phyloP scores from a whole-genome alignment of 2,888 invertebrate species.

The Rhagium mordax region DNA sequence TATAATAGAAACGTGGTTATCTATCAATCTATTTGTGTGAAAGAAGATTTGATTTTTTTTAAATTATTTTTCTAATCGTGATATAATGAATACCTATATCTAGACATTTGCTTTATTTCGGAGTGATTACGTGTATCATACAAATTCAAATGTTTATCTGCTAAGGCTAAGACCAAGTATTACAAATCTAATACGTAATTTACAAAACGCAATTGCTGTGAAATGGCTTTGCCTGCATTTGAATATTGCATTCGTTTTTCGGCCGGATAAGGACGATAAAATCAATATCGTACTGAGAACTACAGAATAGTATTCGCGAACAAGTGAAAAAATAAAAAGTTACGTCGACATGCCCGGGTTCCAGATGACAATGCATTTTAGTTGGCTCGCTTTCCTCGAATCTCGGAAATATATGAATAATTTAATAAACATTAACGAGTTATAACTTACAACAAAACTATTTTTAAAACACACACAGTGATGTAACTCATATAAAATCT shows the following conservation, averaged over 20 bases:
- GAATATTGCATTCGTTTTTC: neutral
- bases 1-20: no score
- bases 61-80: no score
- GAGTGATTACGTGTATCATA: no score
- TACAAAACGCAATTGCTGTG: neutral
- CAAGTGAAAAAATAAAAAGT: neutral
- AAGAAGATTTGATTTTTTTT: no score
- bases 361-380: conserved; percentile 19
- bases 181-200: neutral
- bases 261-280: neutral
- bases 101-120: no score
- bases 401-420: conserved; percentile 37
- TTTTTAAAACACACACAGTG: conserved; percentile 42
- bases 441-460: conserved; percentile 37
- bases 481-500: conserved; percentile 31
- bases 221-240: neutral
- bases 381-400: conserved; percentile 2
- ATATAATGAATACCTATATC: no score
- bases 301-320: neutral
- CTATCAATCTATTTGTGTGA: no score
- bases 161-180: neutral
- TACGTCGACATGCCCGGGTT: neutral
- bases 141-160: neutral
- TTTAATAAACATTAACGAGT: conserved; percentile 27
- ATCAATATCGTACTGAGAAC: neutral